Conservation (phyloP, 2,888 invertebrate genomes). For the Eupithecia abbreviata region DNA sequence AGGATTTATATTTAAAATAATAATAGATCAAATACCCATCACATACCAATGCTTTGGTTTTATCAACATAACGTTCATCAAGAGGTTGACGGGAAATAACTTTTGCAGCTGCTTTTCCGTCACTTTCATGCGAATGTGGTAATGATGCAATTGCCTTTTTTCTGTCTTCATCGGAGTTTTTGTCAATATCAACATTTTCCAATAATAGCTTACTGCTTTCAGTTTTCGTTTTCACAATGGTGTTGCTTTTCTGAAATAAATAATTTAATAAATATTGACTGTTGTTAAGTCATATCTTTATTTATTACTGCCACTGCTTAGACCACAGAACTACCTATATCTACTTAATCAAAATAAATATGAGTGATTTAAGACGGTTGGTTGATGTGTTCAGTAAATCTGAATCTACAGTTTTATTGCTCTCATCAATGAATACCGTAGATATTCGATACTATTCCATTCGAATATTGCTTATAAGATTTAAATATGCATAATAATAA, state of each 20-base stretch:
- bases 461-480: not conserved
- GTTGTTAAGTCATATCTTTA: not conserved
- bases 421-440: not conserved
- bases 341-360: not conserved
- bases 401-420: not conserved
- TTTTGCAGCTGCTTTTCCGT: conserved; percentile 43
- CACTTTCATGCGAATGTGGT: conserved; percentile 25
- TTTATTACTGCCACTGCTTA: not conserved
- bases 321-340: not conserved
- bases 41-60: not conserved
- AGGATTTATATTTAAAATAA: too few relatives aligned
- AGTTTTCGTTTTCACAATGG: not conserved
- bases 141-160: not conserved
- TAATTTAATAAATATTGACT: not conserved
- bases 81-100: conserved; percentile 42
- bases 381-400: not conserved
- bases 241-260: not conserved
- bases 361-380: not conserved
- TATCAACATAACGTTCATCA: conserved; percentile 12
- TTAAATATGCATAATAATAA: not conserved
- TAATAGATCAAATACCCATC: not conserved
- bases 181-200: conserved; percentile 4
- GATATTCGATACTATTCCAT: not conserved
- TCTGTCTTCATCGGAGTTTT: not conserved
- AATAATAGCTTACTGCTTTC: not conserved